Conservation (phyloP, 2,113 vertebrate genomes). For the Albula goreensis region DNA sequence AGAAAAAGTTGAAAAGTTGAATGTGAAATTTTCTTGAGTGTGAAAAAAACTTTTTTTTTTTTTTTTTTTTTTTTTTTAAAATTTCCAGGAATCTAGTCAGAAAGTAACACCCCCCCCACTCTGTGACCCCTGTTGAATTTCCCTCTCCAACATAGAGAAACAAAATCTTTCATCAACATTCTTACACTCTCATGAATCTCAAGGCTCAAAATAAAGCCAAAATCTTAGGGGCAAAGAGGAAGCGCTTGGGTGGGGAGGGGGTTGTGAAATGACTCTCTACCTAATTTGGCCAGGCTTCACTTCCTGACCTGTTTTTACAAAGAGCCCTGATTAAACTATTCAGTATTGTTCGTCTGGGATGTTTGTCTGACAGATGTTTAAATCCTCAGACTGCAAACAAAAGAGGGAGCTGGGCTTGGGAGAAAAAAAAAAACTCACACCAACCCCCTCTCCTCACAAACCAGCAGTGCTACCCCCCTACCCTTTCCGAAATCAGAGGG, state of each 20-base stretch:
- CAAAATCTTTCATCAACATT: neutral
- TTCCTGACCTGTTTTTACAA: neutral
- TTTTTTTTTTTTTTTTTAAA: neutral
- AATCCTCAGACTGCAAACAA: neutral
- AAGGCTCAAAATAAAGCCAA: neutral
- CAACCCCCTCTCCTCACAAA: neutral
- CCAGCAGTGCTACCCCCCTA: no score
- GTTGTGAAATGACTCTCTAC: neutral
- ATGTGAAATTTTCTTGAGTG: neutral
- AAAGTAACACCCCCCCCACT: neutral
- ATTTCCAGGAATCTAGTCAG: neutral
- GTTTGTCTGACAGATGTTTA: slow-evolving; percentile 3
- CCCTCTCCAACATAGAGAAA: neutral
- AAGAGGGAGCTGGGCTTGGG: neutral
- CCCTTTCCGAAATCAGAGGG: no score
- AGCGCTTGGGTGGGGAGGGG: neutral
- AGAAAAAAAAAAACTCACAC: neutral
- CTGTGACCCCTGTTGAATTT: neutral
- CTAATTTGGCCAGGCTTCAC: neutral
- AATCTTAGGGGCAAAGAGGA: neutral
- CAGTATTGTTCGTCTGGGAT: neutral
- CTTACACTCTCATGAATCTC: neutral
- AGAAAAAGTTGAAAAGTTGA: neutral
- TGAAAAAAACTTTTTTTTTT: neutral
- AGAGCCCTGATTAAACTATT: neutral